These are phyloP conservation scores for Phrixothrix hirtus DNA, from an alignment of 2,888 invertebrate species.

Conservation along the genomic window DNA sequence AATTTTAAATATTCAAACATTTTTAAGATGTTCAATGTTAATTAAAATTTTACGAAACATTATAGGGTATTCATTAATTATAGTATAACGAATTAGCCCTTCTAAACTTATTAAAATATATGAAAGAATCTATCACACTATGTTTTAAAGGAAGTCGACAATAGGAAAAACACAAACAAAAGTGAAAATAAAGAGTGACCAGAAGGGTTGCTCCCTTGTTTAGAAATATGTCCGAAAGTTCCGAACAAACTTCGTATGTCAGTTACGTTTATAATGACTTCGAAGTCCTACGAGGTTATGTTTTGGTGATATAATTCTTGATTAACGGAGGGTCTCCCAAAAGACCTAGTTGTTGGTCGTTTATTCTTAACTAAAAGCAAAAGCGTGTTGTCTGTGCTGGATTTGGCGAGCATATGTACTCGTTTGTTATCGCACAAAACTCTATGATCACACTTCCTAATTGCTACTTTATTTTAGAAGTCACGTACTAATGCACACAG, in stretches of 20 bases:
- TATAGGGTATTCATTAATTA: no score
- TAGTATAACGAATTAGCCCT: no score
- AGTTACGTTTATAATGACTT: slow-evolving; percentile 23
- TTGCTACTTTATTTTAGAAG: slow-evolving; percentile 24
- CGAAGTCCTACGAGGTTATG: slow-evolving; percentile 19
- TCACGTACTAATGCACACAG: slow-evolving; percentile 17
- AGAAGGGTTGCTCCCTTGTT: not conserved
- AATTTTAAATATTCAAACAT: no score
- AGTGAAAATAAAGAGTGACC: no score
- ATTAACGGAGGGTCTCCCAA: slow-evolving; percentile 44
- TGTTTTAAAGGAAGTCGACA: no score
- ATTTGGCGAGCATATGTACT: slow-evolving; percentile 27
- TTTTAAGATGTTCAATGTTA: no score
- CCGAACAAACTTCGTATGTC: slow-evolving; percentile 13
- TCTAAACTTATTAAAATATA: no score
- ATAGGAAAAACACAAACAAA: no score
- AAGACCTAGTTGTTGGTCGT: slow-evolving; percentile 44
- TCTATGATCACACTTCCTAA: slow-evolving; percentile 19
- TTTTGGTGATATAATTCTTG: slow-evolving; percentile 43
- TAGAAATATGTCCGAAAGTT: slow-evolving; percentile 16
- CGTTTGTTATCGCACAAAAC: slow-evolving; percentile 25
- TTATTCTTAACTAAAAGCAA: slow-evolving; percentile 49
- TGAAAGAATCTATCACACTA: no score
- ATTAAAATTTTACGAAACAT: no score
- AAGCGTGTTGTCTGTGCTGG: slow-evolving; percentile 42